Conservation (phyloP, 2,888 invertebrate genomes). For the Hyles lineata region DNA sequence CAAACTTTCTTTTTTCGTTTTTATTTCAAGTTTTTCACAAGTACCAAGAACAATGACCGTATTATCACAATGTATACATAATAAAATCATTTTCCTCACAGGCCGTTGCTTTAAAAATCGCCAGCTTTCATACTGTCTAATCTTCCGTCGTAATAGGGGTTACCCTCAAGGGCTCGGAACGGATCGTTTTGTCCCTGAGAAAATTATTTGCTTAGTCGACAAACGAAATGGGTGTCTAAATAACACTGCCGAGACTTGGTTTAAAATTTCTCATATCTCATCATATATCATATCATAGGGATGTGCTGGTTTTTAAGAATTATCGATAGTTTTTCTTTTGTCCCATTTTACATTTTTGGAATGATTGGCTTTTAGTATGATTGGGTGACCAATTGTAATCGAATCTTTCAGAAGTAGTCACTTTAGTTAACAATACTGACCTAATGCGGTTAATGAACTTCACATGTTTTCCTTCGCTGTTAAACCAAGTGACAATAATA, state of each 20-base stretch:
- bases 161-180: background rate
- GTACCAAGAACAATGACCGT: background rate
- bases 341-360: background rate
- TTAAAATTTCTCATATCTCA: slow-evolving; percentile 18
- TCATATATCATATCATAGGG: too few relatives aligned
- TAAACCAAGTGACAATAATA: too few relatives aligned
- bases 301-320: background rate
- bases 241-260: slow-evolving; percentile 31
- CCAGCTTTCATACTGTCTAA: background rate
- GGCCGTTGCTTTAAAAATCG: background rate
- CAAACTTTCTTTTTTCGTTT: background rate
- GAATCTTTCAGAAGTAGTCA: too few relatives aligned
- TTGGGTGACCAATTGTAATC: too few relatives aligned
- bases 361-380: too few relatives aligned
- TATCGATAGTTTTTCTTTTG: slow-evolving; percentile 12
- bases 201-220: slow-evolving; percentile 40
- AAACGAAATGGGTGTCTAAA: slow-evolving; percentile 37
- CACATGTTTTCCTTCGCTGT: too few relatives aligned
- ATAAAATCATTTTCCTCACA: background rate
- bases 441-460: too few relatives aligned
- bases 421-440: too few relatives aligned
- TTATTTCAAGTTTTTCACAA: background rate
- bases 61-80: too few relatives aligned
- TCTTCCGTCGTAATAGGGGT: background rate
- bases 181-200: slow-evolving; percentile 17